Evolutionary conservation across 2,113 vertebrate species (phyloP).

Genomic region (Leptocoma aspasia): DNA sequence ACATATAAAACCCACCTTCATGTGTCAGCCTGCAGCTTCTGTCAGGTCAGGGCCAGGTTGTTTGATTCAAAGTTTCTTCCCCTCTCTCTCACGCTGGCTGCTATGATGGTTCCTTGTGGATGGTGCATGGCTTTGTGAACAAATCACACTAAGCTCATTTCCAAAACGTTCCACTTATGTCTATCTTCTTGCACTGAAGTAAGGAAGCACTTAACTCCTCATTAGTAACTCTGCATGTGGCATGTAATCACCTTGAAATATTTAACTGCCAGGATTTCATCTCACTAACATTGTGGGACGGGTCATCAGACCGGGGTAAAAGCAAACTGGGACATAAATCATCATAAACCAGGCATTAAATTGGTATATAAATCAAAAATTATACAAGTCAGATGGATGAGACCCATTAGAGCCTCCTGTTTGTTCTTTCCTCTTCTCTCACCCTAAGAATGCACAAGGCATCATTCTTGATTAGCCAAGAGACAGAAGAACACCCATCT

Average conservation of each 20-base stretch:
- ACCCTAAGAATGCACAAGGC: constrained; percentile 13
- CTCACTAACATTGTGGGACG: neutral
- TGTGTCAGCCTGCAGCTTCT: neutral
- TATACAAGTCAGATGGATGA: constrained; percentile 16
- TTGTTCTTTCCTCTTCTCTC: constrained; percentile 26
- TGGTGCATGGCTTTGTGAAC: neutral
- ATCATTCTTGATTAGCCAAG: constrained; percentile 62
- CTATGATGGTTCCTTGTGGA: neutral
- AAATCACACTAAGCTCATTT: neutral
- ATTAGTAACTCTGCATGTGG: neutral
- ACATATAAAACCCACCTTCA: neutral
- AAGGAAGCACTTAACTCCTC: constrained; percentile 7
- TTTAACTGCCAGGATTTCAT: constrained; percentile 12
- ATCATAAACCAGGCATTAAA: constrained; percentile 45
- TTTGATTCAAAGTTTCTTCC: neutral
- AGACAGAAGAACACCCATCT: neutral
- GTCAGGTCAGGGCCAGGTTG: neutral
- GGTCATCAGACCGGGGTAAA: neutral
- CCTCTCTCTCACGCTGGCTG: neutral
- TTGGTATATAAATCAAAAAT: constrained; percentile 57
- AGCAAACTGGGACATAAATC: constrained; percentile 33
- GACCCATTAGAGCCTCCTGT: constrained; percentile 27
- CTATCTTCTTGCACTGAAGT: neutral
- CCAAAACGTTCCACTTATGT: neutral
- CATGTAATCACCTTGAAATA: constrained; percentile 42